Percentiles rank a stretch among this genome's conserved stretches.
Conservation (phyloP, 2,113 vertebrate species). For the Mola mola region DNA sequence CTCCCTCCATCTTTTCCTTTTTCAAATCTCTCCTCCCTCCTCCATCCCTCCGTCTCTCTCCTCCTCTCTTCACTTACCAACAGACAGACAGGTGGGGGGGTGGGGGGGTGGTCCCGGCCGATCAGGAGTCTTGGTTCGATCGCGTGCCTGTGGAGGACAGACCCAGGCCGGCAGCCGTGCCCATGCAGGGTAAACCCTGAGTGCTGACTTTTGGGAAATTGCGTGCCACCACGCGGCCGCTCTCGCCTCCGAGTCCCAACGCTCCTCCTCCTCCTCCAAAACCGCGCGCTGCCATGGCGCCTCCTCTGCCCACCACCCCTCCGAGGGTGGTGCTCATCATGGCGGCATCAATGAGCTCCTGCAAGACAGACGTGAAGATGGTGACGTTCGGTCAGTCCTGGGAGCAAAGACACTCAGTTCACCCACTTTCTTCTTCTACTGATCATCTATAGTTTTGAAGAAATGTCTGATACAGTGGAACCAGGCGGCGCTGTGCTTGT, state of each 20-base stretch:
- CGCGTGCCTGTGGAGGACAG: constrained; percentile 89
- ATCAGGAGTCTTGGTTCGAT: constrained; percentile 43
- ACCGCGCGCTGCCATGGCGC: constrained; percentile 49
- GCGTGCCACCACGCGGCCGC: constrained; percentile 88
- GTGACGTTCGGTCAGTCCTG: no score
- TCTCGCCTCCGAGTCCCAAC: constrained; percentile 82
- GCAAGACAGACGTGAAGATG: no score
- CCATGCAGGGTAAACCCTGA: constrained; percentile 91
- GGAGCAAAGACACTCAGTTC: no score
- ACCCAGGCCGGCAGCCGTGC: constrained; percentile 89
- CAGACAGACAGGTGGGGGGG: background rate
- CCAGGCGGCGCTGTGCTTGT: no score
- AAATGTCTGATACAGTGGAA: no score
- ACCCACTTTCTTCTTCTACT: no score
- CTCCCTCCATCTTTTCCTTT: background rate
- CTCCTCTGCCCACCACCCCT: constrained; percentile 61
- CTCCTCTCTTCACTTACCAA: background rate
- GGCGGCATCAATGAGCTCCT: constrained; percentile 93
- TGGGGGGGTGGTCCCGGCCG: constrained; percentile 18
- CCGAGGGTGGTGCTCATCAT: constrained; percentile 88
- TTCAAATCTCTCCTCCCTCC: background rate
- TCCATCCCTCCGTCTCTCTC: background rate
- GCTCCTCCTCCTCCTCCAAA: constrained; percentile 53
- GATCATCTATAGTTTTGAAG: no score
- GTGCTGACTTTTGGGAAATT: constrained; percentile 88